Base-by-base conservation (phyloP, 2,888 invertebrate species). In the Eucera pruinosa region DNA sequence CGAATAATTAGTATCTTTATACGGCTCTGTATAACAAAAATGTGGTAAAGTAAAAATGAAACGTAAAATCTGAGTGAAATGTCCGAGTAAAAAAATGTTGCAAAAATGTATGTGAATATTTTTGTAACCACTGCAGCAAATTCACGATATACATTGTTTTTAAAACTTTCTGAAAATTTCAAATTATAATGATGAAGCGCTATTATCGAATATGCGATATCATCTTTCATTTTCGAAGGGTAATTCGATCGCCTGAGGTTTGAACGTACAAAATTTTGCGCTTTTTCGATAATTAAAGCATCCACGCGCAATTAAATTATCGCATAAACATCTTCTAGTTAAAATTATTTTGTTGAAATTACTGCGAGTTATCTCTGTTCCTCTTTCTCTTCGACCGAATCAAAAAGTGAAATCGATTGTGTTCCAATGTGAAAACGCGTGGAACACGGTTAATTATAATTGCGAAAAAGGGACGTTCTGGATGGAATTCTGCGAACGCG, bases 371-470 rank as follows among this genome's bases (percentile, higher is more conserved):
- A 7, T 30, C n/a, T 18, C 50, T 39, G 25, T 13, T 15, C 30
- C 15, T 39, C 13, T n/a, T n/a, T n/a, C n/a, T 18, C n/a, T 13
- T 15, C 18, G 25, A 20, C 18, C 0, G n/a, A 3, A 15, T 27
- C 7, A 25, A 36, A 50, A 52, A 64, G 62, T 50, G 62, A 64
- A 64, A 64, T 64, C 62, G 50, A 39, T 64, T 15, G 13, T n/a
- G 27, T 15, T 50, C 27, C 50, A 15, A 50, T 20, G 11, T 18
- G 41, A 27, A 36, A 45, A 45, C 43, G 23, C 45, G 6, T n/a
- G n/a, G n/a, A n/a, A 18, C 23, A 55, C 18, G 15, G 65, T 36
- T 65, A 45, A 55, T 55, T 55, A 18, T 33, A n/a, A 54, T 33
- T 15, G 13, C 25, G 30, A n/a, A 18, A 25, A 25, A 33, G 13